These are phyloP conservation scores for Alouatta palliata DNA, from an alignment of 2,113 vertebrate species.

Conservation along the genomic window DNA sequence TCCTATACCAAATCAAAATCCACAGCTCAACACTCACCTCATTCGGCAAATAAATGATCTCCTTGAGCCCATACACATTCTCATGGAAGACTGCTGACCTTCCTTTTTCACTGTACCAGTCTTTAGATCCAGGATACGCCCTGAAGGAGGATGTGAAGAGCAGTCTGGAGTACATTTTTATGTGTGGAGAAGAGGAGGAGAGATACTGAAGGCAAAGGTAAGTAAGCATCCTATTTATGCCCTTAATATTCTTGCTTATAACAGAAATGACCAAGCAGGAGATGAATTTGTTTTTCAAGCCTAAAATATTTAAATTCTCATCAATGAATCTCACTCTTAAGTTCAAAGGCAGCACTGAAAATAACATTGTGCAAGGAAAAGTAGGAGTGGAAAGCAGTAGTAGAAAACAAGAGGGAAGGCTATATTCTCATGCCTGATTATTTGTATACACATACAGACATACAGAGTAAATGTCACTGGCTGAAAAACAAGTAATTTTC, in stretches of 20 bases:
- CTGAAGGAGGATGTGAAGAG: conserved; percentile 73
- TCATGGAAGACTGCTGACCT: conserved; percentile 94
- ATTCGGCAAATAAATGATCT: conserved; percentile 99
- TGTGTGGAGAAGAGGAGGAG: not conserved
- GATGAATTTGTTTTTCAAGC: not conserved
- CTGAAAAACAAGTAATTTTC: conserved; percentile 34
- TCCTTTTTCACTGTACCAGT: conserved; percentile 99
- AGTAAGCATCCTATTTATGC: not conserved
- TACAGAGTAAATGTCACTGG: not conserved
- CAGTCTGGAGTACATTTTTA: not conserved
- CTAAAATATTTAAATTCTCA: not conserved
- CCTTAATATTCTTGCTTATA: not conserved
- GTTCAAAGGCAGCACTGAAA: not conserved
- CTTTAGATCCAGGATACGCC: conserved; percentile 96
- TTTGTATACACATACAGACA: not conserved
- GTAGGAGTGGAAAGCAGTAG: not conserved
- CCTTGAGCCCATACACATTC: conserved; percentile 97
- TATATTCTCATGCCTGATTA: not conserved
- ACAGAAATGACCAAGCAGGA: not conserved
- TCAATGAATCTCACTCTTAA: conserved; percentile 21
- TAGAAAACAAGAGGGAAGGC: not conserved
- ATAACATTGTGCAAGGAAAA: not conserved
- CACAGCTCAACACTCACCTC: conserved; percentile 85
- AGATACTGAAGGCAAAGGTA: not conserved
- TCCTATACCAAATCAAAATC: not conserved